Conservation (phyloP, 2,888 invertebrate species). For the Gymnosoma rotundatum region DNA sequence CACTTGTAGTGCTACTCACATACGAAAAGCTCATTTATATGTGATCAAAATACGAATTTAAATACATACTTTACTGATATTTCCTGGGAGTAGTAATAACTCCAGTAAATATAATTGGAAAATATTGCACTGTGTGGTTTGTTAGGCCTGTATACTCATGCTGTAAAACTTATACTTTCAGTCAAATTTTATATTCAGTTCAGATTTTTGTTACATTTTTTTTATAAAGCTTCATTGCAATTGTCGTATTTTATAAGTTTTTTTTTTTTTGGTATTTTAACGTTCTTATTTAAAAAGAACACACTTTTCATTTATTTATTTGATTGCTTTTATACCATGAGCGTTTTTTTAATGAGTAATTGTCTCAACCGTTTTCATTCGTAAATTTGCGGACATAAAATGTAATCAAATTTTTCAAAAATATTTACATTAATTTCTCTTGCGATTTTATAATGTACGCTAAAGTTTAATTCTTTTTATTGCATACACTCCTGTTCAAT, state of each 20-base stretch:
- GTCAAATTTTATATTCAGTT: slow-evolving; percentile 50
- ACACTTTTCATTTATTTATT: slow-evolving; percentile 23
- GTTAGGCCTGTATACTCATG: slow-evolving; percentile 16
- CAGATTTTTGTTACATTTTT: slow-evolving; percentile 24
- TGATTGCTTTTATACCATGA: slow-evolving; percentile 17
- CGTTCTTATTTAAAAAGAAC: neutral
- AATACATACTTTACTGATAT: slow-evolving; percentile 7
- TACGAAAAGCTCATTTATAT: slow-evolving; percentile 64
- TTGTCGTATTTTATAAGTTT: slow-evolving; percentile 2
- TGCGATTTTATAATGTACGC: slow-evolving; percentile 67
- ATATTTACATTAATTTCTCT: slow-evolving; percentile 73
- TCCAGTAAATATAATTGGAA: slow-evolving; percentile 74
- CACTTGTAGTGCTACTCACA: slow-evolving; percentile 35
- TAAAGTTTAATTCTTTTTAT: slow-evolving; percentile 33
- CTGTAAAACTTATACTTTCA: slow-evolving; percentile 16
- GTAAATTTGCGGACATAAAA: slow-evolving; percentile 71
- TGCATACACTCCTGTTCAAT: neutral
- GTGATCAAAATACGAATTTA: slow-evolving; percentile 55
- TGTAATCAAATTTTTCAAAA: slow-evolving; percentile 72
- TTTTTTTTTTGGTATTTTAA: neutral
- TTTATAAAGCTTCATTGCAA: slow-evolving; percentile 36
- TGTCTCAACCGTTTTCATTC: slow-evolving; percentile 55
- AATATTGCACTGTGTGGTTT: slow-evolving; percentile 72
- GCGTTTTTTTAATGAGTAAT: slow-evolving; percentile 55
- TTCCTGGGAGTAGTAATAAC: slow-evolving; percentile 72